Conservation (phyloP, 2,888 invertebrate species). For the Athetis lepigone region DNA sequence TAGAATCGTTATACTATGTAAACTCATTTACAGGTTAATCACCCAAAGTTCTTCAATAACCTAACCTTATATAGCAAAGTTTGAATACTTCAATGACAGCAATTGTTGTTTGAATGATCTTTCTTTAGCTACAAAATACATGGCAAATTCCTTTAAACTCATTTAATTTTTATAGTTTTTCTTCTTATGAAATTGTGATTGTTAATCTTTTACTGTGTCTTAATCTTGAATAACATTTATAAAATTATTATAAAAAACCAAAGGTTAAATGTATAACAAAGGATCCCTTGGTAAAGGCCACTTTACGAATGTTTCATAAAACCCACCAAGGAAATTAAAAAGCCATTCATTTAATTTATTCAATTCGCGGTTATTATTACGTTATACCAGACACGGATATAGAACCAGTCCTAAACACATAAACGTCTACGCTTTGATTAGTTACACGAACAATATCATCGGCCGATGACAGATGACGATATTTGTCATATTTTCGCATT, state of each 20-base stretch:
- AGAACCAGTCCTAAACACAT: slow-evolving; percentile 41
- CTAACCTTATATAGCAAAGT: slow-evolving; percentile 32
- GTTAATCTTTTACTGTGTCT: too few relatives aligned
- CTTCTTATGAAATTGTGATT: too few relatives aligned
- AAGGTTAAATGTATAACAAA: not conserved
- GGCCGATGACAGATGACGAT: slow-evolving; percentile 33
- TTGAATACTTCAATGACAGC: slow-evolving; percentile 19
- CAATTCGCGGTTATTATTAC: slow-evolving; percentile 36
- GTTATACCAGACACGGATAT: slow-evolving; percentile 48
- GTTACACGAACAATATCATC: slow-evolving; percentile 24
- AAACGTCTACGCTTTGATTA: slow-evolving; percentile 40
- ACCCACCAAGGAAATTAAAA: slow-evolving; percentile 26
- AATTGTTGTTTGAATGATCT: slow-evolving; percentile 27
- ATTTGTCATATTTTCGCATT: slow-evolving; percentile 41
- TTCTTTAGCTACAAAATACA: not conserved
- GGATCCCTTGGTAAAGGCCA: not conserved
- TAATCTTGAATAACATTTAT: too few relatives aligned
- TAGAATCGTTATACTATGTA: slow-evolving; percentile 15
- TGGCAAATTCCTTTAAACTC: too few relatives aligned
- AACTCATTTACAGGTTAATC: slow-evolving; percentile 48
- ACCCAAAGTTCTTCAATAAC: slow-evolving; percentile 44
- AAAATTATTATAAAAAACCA: too few relatives aligned
- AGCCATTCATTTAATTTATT: slow-evolving; percentile 41
- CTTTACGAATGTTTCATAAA: not conserved
- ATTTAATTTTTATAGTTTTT: too few relatives aligned